A percentile compares a stretch with the other conserved stretches of the same genome.
Evolutionary conservation across 2,113 vertebrate genomes (phyloP).

Genomic region (Hemiscyllium ocellatum): DNA sequence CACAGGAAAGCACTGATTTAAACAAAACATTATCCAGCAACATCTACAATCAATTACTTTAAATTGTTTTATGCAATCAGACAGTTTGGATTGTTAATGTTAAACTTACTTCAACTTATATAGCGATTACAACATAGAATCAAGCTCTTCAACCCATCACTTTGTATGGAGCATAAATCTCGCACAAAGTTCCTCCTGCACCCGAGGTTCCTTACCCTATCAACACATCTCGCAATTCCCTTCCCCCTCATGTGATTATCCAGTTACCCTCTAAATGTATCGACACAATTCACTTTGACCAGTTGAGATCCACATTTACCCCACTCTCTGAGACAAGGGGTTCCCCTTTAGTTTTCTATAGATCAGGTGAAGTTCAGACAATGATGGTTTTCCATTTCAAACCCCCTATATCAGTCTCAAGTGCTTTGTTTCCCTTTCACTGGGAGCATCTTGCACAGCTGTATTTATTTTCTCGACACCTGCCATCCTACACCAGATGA

Average conservation of each 20-base stretch:
- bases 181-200: neutral
- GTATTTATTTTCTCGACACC: neutral
- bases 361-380: neutral
- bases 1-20: constrained; percentile 33
- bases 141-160: neutral
- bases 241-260: neutral
- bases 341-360: neutral
- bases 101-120: neutral
- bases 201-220: too few relatives aligned
- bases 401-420: neutral
- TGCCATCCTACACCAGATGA: neutral
- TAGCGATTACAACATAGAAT: neutral
- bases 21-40: neutral
- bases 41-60: neutral
- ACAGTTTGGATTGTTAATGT: neutral
- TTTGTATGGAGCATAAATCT: too few relatives aligned
- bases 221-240: neutral
- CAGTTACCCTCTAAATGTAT: neutral
- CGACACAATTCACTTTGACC: neutral
- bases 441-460: too few relatives aligned
- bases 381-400: neutral
- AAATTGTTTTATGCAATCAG: neutral
- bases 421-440: neutral
- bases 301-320: neutral
- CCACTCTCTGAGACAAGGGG: neutral